Conservation (phyloP, 2,797 vertebrate genomes). For the Eremophila alpestris region DNA sequence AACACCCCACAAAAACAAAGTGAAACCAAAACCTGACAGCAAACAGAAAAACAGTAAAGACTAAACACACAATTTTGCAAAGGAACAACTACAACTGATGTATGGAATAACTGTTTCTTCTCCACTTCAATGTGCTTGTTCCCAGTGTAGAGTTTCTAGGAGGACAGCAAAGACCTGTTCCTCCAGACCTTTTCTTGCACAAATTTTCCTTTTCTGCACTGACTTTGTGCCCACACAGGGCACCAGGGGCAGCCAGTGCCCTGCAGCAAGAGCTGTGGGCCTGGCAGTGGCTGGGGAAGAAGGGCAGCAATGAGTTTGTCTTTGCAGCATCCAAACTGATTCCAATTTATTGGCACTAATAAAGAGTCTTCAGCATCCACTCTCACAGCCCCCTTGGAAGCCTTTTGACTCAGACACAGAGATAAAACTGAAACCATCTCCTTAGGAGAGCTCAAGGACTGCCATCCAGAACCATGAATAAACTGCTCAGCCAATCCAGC, state of each 20-base stretch:
- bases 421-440: slow-evolving; percentile 1
- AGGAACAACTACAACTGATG: not conserved
- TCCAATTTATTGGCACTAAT: not conserved
- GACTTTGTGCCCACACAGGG: not conserved
- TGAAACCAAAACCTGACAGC: rapidly evolving
- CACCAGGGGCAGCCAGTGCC: rapidly evolving
- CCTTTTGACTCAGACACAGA: not conserved
- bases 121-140: not conserved
- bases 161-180: not conserved
- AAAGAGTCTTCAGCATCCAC: not conserved
- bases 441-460: slow-evolving; percentile 25
- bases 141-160: not conserved
- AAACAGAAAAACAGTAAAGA: not conserved
- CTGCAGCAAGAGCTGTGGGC: not conserved
- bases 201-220: not conserved
- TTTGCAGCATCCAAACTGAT: not conserved
- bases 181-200: not conserved
- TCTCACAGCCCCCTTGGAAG: not conserved
- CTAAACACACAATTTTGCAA: not conserved
- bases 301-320: not conserved
- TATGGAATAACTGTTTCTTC: not conserved
- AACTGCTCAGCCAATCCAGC: not conserved
- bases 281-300: not conserved
- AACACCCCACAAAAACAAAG: not conserved
- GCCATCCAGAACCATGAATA: not conserved